Conservation (phyloP, 2,797 vertebrate genomes). For the Arctocebus calabarensis region DNA sequence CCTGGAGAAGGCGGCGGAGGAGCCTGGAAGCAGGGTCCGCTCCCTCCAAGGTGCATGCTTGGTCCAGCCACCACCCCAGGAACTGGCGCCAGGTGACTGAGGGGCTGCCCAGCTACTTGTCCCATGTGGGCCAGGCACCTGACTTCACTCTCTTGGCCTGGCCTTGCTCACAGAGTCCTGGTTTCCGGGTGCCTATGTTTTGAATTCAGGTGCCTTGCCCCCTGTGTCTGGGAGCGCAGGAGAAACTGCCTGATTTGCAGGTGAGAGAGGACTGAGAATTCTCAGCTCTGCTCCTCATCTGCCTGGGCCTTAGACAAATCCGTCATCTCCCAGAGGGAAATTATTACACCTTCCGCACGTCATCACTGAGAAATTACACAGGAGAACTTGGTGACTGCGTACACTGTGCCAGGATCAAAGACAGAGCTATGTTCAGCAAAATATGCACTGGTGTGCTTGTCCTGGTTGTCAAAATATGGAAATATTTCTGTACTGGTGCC, state of each 20-base stretch:
- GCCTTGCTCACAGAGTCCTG: background rate
- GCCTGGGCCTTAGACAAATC: no score
- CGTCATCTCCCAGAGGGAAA: background rate
- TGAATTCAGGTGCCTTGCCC: background rate
- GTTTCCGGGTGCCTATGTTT: rapidly evolving
- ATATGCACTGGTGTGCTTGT: rapidly evolving
- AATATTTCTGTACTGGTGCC: background rate
- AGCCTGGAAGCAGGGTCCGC: background rate
- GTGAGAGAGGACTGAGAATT: background rate
- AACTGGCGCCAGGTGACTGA: background rate
- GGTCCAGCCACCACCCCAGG: background rate
- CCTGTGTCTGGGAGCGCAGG: rapidly evolving
- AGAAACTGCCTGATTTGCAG: background rate
- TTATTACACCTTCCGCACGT: rapidly evolving
- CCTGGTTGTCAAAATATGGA: background rate
- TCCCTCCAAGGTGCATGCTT: background rate
- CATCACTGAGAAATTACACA: background rate
- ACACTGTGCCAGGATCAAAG: rapidly evolving
- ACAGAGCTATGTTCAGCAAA: background rate
- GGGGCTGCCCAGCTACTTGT: background rate
- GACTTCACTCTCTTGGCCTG: rapidly evolving
- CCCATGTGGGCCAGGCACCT: background rate
- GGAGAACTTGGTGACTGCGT: background rate
- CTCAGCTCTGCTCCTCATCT: background rate
- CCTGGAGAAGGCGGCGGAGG: background rate